Percentiles rank a stretch among this genome's conserved stretches.
These are phyloP conservation scores for Scaptomyza pallida DNA, from an alignment of 1,140 invertebrate species.

Conservation along the genomic window DNA sequence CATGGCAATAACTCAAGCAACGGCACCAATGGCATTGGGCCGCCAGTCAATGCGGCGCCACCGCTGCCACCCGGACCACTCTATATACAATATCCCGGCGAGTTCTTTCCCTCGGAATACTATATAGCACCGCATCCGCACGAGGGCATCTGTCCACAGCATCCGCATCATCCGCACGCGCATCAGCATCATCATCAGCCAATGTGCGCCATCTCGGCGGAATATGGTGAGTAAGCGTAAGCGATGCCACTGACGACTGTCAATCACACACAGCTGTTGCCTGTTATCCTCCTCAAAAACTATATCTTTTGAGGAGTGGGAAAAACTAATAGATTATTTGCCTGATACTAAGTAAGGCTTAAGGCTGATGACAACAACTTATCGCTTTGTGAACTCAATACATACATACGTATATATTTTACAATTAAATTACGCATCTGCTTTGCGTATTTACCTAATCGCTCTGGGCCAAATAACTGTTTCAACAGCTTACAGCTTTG, in stretches of 20 bases:
- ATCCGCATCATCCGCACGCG: conserved; percentile 75
- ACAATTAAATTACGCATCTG: not conserved
- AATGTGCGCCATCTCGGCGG: conserved; percentile 80
- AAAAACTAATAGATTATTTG: too few species aligned
- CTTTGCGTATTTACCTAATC: not conserved
- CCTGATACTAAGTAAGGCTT: too few species aligned
- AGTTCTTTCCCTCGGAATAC: conserved; percentile 81
- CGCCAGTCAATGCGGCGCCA: conserved; percentile 33
- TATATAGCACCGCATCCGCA: conserved; percentile 80
- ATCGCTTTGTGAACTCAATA: too few species aligned
- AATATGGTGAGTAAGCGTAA: conserved; percentile 76
- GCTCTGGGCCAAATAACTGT: not conserved
- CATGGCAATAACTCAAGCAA: conserved; percentile 48
- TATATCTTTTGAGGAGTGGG: too few species aligned
- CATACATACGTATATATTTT: not conserved
- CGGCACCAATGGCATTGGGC: conserved; percentile 60
- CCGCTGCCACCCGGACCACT: conserved; percentile 65
- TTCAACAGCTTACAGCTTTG: not conserved
- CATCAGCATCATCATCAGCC: conserved; percentile 73
- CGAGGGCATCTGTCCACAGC: conserved; percentile 82
- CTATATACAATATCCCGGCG: conserved; percentile 78
- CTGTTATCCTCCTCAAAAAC: conserved; percentile 43
- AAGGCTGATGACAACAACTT: too few species aligned
- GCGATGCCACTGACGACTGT: conserved; percentile 26
- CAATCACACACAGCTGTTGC: conserved; percentile 54